phyloP scores from a whole-genome alignment of 2,888 invertebrate species.

The Noctua janthina region DNA sequence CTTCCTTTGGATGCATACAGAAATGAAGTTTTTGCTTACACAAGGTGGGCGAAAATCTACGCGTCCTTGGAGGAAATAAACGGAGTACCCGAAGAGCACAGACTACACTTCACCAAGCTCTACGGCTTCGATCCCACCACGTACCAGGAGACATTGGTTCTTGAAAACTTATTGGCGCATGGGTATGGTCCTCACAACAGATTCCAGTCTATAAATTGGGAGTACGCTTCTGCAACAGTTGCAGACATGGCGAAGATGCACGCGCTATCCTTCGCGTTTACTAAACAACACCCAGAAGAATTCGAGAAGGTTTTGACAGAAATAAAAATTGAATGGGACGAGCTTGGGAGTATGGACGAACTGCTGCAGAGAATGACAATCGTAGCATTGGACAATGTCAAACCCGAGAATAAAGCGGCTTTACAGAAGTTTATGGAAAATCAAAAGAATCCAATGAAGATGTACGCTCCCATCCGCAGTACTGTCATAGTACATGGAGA shows the following conservation, averaged over 20 bases:
- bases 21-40: constrained; percentile 63
- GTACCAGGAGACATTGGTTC: constrained; percentile 72
- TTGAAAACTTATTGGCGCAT: constrained; percentile 70
- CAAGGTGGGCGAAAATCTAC: constrained; percentile 51
- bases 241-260: constrained; percentile 76
- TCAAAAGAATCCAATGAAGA: not conserved
- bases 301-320: constrained; percentile 46
- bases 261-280: constrained; percentile 75
- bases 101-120: constrained; percentile 65
- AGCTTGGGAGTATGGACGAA: accelerated
- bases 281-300: constrained; percentile 69
- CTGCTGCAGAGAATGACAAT: not conserved
- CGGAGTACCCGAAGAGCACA: constrained; percentile 61
- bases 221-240: constrained; percentile 68
- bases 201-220: constrained; percentile 69
- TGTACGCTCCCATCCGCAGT: not conserved
- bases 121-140: constrained; percentile 65
- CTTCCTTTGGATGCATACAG: constrained; percentile 35
- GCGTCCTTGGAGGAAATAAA: constrained; percentile 56
- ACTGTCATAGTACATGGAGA: constrained; percentile 31
- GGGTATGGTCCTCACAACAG: constrained; percentile 73
- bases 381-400: not conserved
- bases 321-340: not conserved
- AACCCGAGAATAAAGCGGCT: not conserved
- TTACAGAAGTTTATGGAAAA: constrained; percentile 19